Evolutionary conservation across 2,888 invertebrate species (phyloP).

Genomic region (Pimpla rufipes): DNA sequence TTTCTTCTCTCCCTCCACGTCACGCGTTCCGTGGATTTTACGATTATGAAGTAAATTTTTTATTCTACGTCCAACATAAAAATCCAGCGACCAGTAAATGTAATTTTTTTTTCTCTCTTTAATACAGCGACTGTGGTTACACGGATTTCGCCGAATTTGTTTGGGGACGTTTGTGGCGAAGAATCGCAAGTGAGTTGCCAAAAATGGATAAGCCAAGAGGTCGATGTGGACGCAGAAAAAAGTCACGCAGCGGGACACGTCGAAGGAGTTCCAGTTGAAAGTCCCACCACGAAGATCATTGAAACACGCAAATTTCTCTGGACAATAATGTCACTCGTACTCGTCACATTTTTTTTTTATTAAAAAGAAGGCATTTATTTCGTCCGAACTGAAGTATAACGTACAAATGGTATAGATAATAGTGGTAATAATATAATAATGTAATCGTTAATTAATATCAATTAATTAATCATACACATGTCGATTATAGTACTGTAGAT

Average conservation of each 20-base stretch:
- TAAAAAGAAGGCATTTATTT: conserved; percentile 86
- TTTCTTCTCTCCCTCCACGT: conserved; percentile 74
- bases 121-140: conserved; percentile 65
- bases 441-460: conserved; percentile 84
- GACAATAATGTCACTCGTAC: not conserved
- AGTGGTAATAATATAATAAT: conserved; percentile 83
- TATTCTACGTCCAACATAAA: not conserved
- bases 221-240: conserved; percentile 52
- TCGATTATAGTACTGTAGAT: conserved; percentile 72
- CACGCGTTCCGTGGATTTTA: conserved; percentile 76
- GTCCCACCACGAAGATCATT: not conserved
- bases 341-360: conserved; percentile 75
- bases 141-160: conserved; percentile 58
- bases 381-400: conserved; percentile 84
- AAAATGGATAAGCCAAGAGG: conserved; percentile 27
- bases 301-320: conserved; percentile 28
- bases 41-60: conserved; percentile 72
- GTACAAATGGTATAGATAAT: conserved; percentile 85
- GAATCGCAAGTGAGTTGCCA: conserved; percentile 72
- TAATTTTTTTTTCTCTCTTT: not conserved
- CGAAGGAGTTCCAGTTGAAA: conserved; percentile 61
- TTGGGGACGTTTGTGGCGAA: conserved; percentile 67
- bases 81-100: not conserved
- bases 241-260: conserved; percentile 61
- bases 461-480: conserved; percentile 79